Base-by-base conservation (phyloP, 2,113 vertebrate genomes). In the Numenius arquata region DNA sequence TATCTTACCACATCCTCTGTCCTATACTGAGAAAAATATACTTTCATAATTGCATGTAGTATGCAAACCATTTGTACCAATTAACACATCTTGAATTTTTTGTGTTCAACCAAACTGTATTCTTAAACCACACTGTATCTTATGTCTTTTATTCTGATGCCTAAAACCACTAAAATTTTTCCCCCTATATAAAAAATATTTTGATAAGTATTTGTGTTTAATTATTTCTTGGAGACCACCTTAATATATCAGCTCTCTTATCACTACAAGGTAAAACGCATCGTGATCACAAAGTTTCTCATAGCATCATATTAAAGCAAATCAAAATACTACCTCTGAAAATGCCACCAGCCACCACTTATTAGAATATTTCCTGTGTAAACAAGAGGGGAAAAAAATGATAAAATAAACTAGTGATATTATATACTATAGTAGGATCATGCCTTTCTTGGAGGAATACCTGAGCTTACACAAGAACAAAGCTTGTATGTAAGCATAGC, bases 341-440 rank as follows among this genome's bases (percentile, higher is more conserved):
- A 89, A 76, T 47, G 26, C 2, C 20, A 76, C 26, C 0, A 0
- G 26, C 2, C 20, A 76, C 26, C 0, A 0, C 8, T 76, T 52
- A 53, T 59, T 75, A 66, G 7, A 71, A 40, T 45, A 38, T 18
- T 75, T 72, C 32, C 41, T 45, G 14, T 14, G 30, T 21, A 34
- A 68, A 61, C 25, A 67, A 25, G 11, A 38, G 12, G 5, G 4
- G 16, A 21, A 48, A 61, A 38, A 66, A 50, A 5, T 1, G 6
- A 47, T 27, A 67, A 84, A 74, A 62, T 48, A 62, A 29, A 29
- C 11, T 38, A 21, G 7, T 43, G n/a, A n/a, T n/a, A n/a, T n/a
- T n/a, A n/a, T n/a, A n/a, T n/a, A n/a, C n/a, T n/a, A n/a, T 32
- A 47, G 15, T 14, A 43, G 7, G 12, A 38, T 50, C 12, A 23